phyloP scores from a whole-genome alignment of 2,888 invertebrate species.

The Onchidella celtica region DNA sequence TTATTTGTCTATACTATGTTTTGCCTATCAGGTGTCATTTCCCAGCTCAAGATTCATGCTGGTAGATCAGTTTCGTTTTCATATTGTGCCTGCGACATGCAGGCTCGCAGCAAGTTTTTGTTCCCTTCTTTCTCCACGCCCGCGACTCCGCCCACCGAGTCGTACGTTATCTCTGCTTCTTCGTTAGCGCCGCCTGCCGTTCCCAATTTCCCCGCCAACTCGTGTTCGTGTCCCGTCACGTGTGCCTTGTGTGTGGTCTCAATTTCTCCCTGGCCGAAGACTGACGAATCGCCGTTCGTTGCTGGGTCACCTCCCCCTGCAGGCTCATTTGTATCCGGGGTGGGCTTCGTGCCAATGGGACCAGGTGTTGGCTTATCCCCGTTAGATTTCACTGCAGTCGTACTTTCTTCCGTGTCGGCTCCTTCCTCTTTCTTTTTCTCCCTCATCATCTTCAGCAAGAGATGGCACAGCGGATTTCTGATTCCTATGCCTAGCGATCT shows the following conservation, averaged over 20 bases:
- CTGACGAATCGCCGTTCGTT: too few species aligned
- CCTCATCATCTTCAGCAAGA: background rate
- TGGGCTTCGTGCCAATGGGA: background rate
- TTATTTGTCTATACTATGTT: too few species aligned
- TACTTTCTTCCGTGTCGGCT: background rate
- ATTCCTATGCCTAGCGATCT: background rate
- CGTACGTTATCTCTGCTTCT: background rate
- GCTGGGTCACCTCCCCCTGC: too few species aligned
- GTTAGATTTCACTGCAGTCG: background rate
- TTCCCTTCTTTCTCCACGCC: constrained; percentile 7
- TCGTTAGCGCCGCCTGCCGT: background rate
- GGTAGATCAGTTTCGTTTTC: background rate
- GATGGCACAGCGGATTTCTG: background rate
- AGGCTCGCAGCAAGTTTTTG: background rate
- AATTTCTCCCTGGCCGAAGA: too few species aligned
- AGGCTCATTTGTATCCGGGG: too few species aligned
- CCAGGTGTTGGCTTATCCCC: background rate
- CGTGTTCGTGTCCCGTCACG: background rate
- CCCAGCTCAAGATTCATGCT: too few species aligned
- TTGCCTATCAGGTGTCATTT: too few species aligned
- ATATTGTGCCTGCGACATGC: constrained; percentile 14
- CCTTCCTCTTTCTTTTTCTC: background rate
- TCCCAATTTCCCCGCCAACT: background rate
- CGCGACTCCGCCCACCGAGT: background rate
- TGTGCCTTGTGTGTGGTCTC: background rate